Base-by-base conservation (phyloP, 2,888 invertebrate genomes). In the Tipula confusa region DNA sequence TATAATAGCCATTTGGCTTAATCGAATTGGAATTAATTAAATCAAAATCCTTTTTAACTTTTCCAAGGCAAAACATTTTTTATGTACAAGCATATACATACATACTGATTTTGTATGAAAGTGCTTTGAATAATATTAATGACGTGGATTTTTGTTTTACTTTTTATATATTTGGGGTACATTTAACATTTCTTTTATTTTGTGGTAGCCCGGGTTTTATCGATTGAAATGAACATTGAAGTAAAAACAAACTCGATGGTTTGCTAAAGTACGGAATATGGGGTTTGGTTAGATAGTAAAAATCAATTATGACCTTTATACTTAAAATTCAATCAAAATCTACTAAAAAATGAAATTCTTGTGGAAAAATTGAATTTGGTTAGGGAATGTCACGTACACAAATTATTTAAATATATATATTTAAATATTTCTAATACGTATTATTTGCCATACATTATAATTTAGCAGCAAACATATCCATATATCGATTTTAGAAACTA, bases 1-100 rank as follows among this genome's bases (percentile, higher is more conserved):
- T 64, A 6, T 64, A 64, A 64, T 64, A 7, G 64, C 64, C 64
- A 64, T 64, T 64, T 64, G 64, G 64, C 64, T 64, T 64, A 64
- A 64, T 64, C 64, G 64, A 64, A 64, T 64, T 64, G 64, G 64
- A 64, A 64, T 64, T 64, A 64, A 64, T 64, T 64, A 64, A 64
- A 64, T 64, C 64, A 64, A 64, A 64, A 9, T 64, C 9, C 24
- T 64, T 64, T 18, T 64, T 6, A 64, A 7, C 9, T 64, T 64
- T 64, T 64, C 24, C 24, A 24, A 64, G 6, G 64, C 2, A 64
- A 64, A 64, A 24, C 24, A 64, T 18, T 64, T 24, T 24, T 9
- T 64, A 64, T 24, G 9, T 64, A 24, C 7, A 7, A 11, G 24
- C 64, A 11, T n/a, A 43, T 43, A 15, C 6, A 43, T 43, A 15